Conservation (phyloP, 2,888 invertebrate genomes). For the Dasysyrphus tricinctus region DNA sequence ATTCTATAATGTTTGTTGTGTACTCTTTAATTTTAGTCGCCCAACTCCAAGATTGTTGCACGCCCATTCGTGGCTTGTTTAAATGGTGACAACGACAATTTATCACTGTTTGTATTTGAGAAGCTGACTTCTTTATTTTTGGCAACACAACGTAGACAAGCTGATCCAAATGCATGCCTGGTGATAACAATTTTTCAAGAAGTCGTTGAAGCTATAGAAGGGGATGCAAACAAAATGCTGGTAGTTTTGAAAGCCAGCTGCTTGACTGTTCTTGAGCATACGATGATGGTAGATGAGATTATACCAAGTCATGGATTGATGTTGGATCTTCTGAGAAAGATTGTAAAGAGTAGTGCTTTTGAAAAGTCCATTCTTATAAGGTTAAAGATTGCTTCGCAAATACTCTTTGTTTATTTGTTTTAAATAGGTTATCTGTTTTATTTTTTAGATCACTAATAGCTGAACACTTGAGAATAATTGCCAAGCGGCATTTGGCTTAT, state of each 20-base stretch:
- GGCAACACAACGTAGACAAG: conserved; percentile 80
- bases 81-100: conserved; percentile 78
- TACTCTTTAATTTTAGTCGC: conserved; percentile 67
- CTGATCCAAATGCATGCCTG: conserved; percentile 80
- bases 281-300: conserved; percentile 82
- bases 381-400: conserved; percentile 38
- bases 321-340: conserved; percentile 78
- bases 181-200: conserved; percentile 81
- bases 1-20: not conserved
- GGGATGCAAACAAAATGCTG: conserved; percentile 76
- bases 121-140: conserved; percentile 80
- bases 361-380: conserved; percentile 76
- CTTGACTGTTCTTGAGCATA: conserved; percentile 80
- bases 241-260: conserved; percentile 79
- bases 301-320: conserved; percentile 80
- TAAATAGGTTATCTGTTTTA: too few relatives aligned
- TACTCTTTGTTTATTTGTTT: not conserved
- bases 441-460: conserved; percentile 76
- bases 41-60: conserved; percentile 80
- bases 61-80: conserved; percentile 80
- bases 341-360: conserved; percentile 77
- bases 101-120: conserved; percentile 80
- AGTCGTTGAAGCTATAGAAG: conserved; percentile 76
- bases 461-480: conserved; percentile 79
- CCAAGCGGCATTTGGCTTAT: conserved; percentile 82